Evolutionary conservation across 2,797 vertebrate genomes (phyloP).

Genomic region (Lindbergichthys nudifrons): DNA sequence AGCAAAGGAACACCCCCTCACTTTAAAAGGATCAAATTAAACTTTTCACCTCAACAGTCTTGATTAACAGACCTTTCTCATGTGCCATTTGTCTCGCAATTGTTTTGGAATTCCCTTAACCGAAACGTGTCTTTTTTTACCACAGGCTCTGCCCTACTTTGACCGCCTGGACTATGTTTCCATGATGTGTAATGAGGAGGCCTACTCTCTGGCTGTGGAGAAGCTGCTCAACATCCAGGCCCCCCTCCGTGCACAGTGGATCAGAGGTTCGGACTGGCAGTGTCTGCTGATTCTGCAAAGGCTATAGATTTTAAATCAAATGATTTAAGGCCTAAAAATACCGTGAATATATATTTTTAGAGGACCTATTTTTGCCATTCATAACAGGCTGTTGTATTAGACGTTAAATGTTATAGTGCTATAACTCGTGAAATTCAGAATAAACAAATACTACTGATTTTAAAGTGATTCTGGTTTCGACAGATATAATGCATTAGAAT

Average conservation of each 20-base stretch:
- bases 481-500: not conserved
- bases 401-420: not conserved
- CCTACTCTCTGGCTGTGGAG: constrained; percentile 94
- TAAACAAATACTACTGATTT: not conserved
- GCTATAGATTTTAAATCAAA: not conserved
- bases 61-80: not conserved
- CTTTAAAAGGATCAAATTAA: not conserved
- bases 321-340: not conserved
- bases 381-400: no score
- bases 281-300: not conserved
- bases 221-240: constrained; percentile 94
- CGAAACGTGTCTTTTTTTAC: not conserved
- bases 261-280: constrained; percentile 85
- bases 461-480: no score
- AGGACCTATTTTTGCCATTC: not conserved
- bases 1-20: not conserved
- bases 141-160: constrained; percentile 94
- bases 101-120: not conserved
- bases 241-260: constrained; percentile 92
- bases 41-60: not conserved
- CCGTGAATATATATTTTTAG: not conserved
- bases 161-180: constrained; percentile 96
- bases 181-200: constrained; percentile 98
- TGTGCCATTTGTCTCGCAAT: not conserved
- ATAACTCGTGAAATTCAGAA: not conserved